phyloP scores from a whole-genome alignment of 2,113 vertebrate species.

The Apteryx mantelli region DNA sequence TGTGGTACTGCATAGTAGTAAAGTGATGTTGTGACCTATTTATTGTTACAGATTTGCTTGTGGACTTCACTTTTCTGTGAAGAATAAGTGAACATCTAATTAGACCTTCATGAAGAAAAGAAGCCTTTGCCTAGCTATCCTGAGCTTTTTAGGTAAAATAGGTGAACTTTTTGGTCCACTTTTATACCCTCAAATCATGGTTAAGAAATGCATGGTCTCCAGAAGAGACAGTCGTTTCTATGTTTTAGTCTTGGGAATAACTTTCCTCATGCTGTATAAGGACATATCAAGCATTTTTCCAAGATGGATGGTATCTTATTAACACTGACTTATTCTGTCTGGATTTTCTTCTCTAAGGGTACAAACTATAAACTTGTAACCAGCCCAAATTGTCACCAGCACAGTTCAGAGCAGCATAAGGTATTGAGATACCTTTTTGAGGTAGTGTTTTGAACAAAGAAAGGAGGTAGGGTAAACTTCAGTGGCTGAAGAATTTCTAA shows the following conservation, averaged over 20 bases:
- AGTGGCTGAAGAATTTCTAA: background rate
- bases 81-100: background rate
- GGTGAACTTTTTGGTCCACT: background rate
- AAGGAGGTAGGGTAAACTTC: background rate
- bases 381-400: background rate
- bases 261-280: background rate
- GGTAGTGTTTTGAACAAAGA: background rate
- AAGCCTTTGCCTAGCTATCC: background rate
- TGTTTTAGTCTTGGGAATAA: background rate
- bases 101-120: background rate
- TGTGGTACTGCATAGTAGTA: background rate
- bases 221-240: background rate
- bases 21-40: background rate
- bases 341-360: background rate
- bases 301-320: background rate
- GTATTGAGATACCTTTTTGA: background rate
- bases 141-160: background rate
- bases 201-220: background rate
- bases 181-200: background rate
- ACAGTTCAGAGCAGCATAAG: background rate
- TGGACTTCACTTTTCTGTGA: background rate
- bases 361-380: background rate
- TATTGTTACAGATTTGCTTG: background rate
- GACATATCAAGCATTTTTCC: background rate
- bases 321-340: background rate